These are phyloP conservation scores for Diplosoma virens DNA, from an alignment of 23 tunicate genomes.

Conservation along the genomic window DNA sequence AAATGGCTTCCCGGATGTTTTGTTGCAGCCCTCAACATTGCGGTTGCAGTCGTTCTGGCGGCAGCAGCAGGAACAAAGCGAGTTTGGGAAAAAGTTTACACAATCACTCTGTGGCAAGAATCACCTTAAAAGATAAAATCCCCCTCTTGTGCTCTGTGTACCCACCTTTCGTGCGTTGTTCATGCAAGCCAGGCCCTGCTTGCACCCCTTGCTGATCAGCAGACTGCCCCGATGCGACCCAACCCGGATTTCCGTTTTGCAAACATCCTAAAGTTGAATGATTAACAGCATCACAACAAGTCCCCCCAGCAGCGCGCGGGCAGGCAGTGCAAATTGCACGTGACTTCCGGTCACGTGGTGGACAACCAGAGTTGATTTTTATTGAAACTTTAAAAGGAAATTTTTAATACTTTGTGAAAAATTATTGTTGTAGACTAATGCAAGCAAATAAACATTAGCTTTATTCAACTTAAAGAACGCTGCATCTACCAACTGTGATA, in stretches of 20 bases:
- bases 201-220: neutral
- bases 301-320: neutral
- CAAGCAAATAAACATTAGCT: too few relatives aligned
- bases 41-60: neutral
- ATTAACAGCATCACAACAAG: too few relatives aligned
- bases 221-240: neutral
- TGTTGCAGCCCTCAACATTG: neutral
- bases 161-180: neutral
- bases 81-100: neutral
- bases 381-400: too few relatives aligned
- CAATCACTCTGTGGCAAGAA: neutral
- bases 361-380: too few relatives aligned
- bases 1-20: neutral
- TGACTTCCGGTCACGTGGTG: too few relatives aligned
- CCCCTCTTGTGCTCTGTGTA: neutral
- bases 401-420: too few relatives aligned
- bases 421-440: too few relatives aligned
- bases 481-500: too few relatives aligned
- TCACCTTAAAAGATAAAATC: too few relatives aligned
- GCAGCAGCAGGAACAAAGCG: conserved; percentile 9
- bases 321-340: too few relatives aligned
- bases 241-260: neutral
- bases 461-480: too few relatives aligned
- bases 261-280: neutral
- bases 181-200: conserved; percentile 1